These are phyloP conservation scores for Lucilia cuprina DNA, from an alignment of 1,140 invertebrate species.

Conservation along the genomic window DNA sequence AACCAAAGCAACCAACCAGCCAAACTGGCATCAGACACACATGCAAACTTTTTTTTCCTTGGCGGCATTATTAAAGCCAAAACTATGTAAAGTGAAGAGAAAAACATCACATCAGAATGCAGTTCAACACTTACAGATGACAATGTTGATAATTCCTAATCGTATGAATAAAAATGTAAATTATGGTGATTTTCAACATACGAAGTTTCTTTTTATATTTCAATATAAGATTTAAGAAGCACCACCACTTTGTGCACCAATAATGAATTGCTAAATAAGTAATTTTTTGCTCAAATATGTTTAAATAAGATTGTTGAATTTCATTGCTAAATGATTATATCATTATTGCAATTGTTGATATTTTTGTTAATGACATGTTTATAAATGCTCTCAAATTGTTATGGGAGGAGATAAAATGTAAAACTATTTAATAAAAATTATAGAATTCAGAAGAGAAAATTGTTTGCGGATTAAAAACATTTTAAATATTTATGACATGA, in stretches of 20 bases:
- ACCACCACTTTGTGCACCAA: not conserved
- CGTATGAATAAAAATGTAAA: slow-evolving; percentile 35
- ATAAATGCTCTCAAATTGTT: no score
- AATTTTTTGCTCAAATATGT: not conserved
- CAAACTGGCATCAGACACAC: not conserved
- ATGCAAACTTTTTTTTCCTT: not conserved
- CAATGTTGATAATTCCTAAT: slow-evolving; percentile 32
- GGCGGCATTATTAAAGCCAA: slow-evolving; percentile 8
- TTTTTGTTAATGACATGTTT: no score
- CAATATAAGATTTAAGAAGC: not conserved
- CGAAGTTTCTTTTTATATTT: not conserved
- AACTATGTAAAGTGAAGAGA: slow-evolving; percentile 16
- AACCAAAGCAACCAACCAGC: not conserved
- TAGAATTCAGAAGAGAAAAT: no score
- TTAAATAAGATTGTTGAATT: not conserved
- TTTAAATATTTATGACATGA: no score
- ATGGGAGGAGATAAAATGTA: no score
- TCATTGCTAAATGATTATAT: no score
- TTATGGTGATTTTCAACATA: slow-evolving; percentile 19
- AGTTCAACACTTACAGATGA: slow-evolving; percentile 34
- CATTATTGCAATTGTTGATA: no score
- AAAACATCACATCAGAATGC: slow-evolving; percentile 34
- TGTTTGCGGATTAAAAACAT: no score
- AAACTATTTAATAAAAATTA: no score
- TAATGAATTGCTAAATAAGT: slow-evolving; percentile 4